These are phyloP conservation scores for Malurus splendens DNA, from an alignment of 2,797 vertebrate species.

Conservation along the genomic window DNA sequence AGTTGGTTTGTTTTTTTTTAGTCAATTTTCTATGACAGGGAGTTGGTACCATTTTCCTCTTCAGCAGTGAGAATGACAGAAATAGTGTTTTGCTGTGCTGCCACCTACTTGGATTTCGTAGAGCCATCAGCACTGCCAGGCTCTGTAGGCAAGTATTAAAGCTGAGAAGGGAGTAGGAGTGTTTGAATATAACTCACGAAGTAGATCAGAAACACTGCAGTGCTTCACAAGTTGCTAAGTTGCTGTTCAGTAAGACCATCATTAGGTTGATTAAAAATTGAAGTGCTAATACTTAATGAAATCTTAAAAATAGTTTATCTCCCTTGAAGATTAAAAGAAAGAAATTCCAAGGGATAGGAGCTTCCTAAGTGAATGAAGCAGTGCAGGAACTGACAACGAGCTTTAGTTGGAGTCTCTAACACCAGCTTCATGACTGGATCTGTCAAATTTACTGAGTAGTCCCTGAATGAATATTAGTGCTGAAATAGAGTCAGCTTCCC, in stretches of 20 bases:
- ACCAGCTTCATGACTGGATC: background rate
- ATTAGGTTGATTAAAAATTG: slow-evolving; percentile 20
- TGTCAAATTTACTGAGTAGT: background rate
- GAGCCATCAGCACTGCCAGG: slow-evolving; percentile 40
- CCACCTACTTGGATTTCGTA: slow-evolving; percentile 49
- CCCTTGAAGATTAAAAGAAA: background rate
- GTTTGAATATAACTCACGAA: slow-evolving; percentile 20
- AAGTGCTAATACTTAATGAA: slow-evolving; percentile 22
- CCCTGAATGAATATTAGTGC: background rate
- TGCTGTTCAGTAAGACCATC: background rate
- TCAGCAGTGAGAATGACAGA: slow-evolving; percentile 23
- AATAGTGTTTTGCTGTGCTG: slow-evolving; percentile 58
- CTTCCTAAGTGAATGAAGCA: background rate
- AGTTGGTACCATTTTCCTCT: slow-evolving; percentile 37
- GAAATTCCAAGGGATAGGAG: background rate
- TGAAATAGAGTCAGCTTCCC: background rate
- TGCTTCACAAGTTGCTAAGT: background rate
- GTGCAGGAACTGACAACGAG: background rate
- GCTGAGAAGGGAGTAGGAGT: slow-evolving; percentile 41
- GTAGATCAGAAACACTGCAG: slow-evolving; percentile 2
- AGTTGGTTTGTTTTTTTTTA: background rate
- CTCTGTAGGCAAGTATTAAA: slow-evolving; percentile 47
- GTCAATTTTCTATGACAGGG: background rate
- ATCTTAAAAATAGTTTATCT: background rate
- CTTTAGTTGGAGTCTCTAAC: background rate